Evolutionary conservation across 2,113 vertebrate genomes (phyloP).

Genomic region (Cyanoliseus patagonus): DNA sequence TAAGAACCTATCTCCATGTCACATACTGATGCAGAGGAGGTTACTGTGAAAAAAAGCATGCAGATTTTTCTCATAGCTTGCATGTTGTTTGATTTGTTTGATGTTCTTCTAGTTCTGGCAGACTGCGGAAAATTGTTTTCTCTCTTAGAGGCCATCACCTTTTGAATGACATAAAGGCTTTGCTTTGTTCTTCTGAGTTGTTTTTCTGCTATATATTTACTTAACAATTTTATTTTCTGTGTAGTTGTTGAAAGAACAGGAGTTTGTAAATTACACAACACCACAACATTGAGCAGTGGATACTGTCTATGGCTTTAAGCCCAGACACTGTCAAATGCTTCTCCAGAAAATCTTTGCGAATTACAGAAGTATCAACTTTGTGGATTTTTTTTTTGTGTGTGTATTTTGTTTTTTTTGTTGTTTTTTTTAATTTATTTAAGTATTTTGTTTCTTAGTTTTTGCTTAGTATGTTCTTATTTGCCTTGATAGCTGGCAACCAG

Average conservation of each 20-base stretch:
- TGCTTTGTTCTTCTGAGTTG: conserved; percentile 49
- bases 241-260: conserved; percentile 76
- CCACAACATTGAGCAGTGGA: conserved; percentile 67
- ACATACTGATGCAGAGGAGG: neutral
- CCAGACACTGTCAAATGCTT: conserved; percentile 73
- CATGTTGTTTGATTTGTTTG: conserved; percentile 58
- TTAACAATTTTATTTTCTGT: conserved; percentile 73
- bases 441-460: conserved; percentile 58
- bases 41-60: conserved; percentile 1
- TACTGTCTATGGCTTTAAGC: conserved; percentile 72
- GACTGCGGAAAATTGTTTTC: conserved; percentile 50
- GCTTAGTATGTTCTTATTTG: conserved; percentile 23
- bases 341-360: conserved; percentile 64
- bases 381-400: neutral
- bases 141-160: conserved; percentile 31
- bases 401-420: too few species aligned
- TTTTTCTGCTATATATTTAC: conserved; percentile 73
- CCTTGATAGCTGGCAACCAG: conserved; percentile 1
- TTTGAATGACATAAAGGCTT: conserved; percentile 56
- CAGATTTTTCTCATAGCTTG: conserved; percentile 50
- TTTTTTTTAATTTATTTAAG: conserved; percentile 32
- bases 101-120: conserved; percentile 57
- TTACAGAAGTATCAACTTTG: conserved; percentile 64
- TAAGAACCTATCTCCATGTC: conserved; percentile 33
- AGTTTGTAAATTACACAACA: conserved; percentile 78